Conservation (phyloP, 2,797 vertebrate species). For the Pangasius djambal region DNA sequence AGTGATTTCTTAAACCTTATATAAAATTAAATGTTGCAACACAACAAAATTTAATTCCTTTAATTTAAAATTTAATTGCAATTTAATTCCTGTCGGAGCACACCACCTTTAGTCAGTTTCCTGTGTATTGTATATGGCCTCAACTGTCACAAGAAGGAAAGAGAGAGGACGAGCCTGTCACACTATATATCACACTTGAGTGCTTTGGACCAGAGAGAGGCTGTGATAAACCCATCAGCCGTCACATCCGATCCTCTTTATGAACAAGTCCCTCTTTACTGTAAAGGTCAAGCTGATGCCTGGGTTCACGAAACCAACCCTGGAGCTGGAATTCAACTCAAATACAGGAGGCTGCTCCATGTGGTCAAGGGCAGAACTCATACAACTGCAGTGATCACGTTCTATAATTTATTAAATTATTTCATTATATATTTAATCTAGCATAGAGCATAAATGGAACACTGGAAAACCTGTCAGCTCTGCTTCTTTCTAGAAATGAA, state of each 20-base stretch:
- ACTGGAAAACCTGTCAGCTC: background rate
- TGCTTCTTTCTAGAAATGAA: background rate
- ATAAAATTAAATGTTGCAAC: background rate
- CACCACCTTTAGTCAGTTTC: background rate
- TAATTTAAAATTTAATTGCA: background rate
- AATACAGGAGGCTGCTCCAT: background rate
- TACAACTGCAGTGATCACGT: background rate
- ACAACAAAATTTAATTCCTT: too few species aligned
- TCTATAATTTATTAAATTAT: background rate
- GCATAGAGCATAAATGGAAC: background rate
- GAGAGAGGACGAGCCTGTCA: background rate
- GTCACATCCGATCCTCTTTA: slow-evolving; percentile 16
- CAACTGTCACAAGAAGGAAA: slow-evolving; percentile 13
- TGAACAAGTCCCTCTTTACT: slow-evolving; percentile 16
- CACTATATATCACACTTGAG: slow-evolving; percentile 17
- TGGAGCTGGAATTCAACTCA: background rate
- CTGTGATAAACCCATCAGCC: slow-evolving; percentile 19
- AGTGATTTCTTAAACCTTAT: background rate
- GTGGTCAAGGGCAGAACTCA: slow-evolving; percentile 8
- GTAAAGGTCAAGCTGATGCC: slow-evolving; percentile 10
- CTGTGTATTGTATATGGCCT: background rate
- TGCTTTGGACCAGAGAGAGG: slow-evolving; percentile 11
- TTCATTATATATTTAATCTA: background rate
- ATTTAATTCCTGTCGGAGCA: background rate
- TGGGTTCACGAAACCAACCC: slow-evolving; percentile 5